Evolutionary conservation across 2,888 invertebrate species (phyloP).

Genomic region (Drosophila mayaguana): DNA sequence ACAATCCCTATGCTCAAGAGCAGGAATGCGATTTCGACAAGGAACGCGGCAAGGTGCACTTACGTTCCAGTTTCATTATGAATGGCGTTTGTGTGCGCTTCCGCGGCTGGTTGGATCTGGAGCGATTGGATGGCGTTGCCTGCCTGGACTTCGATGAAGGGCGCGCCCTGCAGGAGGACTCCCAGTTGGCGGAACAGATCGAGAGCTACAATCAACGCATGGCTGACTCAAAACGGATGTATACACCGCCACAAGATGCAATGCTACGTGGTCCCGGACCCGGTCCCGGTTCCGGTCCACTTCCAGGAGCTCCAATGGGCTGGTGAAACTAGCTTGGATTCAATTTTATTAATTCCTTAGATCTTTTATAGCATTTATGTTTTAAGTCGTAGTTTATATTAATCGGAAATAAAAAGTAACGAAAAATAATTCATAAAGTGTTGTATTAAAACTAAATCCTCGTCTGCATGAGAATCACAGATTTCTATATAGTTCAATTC

Average conservation of each 20-base stretch:
- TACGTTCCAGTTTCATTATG: conserved; percentile 96
- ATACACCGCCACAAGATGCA: conserved; percentile 62
- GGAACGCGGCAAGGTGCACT: conserved; percentile 96
- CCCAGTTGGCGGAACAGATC: conserved; percentile 87
- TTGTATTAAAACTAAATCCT: not conserved
- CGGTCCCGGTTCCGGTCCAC: conserved; percentile 27
- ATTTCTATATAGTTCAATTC: not conserved
- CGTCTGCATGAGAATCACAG: not conserved
- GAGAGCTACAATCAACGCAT: conserved; percentile 59
- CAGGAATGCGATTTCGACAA: conserved; percentile 96
- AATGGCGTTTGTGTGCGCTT: conserved; percentile 98
- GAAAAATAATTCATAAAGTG: not conserved
- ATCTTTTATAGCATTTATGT: not conserved
- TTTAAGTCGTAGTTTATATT: not conserved
- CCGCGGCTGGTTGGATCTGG: conserved; percentile 96
- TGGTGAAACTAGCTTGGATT: conserved; percentile 39
- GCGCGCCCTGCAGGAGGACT: conserved; percentile 94
- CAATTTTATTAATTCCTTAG: no score
- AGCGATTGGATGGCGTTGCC: conserved; percentile 95
- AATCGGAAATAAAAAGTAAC: not conserved
- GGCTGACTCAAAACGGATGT: conserved; percentile 61
- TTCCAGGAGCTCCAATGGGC: conserved; percentile 50
- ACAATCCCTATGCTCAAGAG: conserved; percentile 87
- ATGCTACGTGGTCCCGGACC: conserved; percentile 35
- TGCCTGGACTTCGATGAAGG: conserved; percentile 96